phyloP scores from a whole-genome alignment of 2,113 vertebrate genomes.

The Istiophorus platypterus region DNA sequence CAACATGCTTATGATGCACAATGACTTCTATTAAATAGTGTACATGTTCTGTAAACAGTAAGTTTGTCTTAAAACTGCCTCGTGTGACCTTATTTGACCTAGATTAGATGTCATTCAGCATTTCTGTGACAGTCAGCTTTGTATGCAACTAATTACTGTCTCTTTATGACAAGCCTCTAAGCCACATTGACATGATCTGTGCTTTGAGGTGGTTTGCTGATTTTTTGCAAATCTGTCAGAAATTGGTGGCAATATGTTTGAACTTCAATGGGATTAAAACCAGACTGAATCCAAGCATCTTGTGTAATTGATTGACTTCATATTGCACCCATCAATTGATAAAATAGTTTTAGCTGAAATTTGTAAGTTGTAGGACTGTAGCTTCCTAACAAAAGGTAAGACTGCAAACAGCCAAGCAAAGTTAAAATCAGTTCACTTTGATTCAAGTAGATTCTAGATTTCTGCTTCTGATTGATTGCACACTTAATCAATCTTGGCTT shows the following conservation, averaged over 20 bases:
- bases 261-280: background rate
- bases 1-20: background rate
- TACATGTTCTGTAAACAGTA: background rate
- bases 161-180: no score
- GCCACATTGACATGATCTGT: background rate
- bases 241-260: background rate
- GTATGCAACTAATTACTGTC: no score
- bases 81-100: background rate
- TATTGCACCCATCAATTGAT: no score
- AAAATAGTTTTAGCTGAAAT: no score
- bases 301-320: conserved; percentile 10
- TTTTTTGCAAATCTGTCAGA: background rate
- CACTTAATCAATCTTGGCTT: no score
- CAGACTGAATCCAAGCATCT: conserved; percentile 10
- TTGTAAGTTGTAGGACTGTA: no score
- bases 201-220: background rate
- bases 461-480: no score
- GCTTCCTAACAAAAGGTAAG: no score
- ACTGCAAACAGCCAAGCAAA: no score
- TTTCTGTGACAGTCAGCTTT: background rate
- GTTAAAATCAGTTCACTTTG: no score
- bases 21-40: background rate
- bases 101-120: background rate
- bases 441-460: no score
- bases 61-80: background rate